Evolutionary conservation across 2,113 vertebrate species (phyloP).

Genomic region (Grus americana): DNA sequence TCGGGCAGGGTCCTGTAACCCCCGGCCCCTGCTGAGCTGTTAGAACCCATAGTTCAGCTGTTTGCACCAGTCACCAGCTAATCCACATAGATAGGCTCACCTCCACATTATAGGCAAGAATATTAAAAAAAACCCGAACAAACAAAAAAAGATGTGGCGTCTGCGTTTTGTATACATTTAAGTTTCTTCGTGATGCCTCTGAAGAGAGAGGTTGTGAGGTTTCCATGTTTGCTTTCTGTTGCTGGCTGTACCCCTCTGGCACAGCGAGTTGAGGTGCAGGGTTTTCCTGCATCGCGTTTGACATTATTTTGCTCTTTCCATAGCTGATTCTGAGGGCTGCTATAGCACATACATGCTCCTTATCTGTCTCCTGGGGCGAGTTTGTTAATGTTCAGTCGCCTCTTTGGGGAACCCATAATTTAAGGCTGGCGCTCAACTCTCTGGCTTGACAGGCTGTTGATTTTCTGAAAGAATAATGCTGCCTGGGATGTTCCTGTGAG

Average conservation of each 20-base stretch:
- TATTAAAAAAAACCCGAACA: background rate
- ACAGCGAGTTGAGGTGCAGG: fast-evolving
- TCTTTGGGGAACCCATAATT: background rate
- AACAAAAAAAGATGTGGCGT: background rate
- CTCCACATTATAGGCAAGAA: background rate
- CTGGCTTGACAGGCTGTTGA: background rate
- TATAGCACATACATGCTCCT: fast-evolving
- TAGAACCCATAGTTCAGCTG: background rate
- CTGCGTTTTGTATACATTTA: background rate
- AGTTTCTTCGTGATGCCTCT: background rate
- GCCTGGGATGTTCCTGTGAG: background rate
- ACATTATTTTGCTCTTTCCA: background rate
- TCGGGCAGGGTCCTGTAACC: background rate
- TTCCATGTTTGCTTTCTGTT: background rate
- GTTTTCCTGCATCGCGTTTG: background rate
- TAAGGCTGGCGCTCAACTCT: background rate
- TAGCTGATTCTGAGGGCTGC: background rate
- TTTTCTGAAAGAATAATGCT: background rate
- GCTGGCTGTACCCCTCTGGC: background rate
- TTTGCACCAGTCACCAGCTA: background rate
- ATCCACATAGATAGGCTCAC: background rate
- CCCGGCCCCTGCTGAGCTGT: background rate
- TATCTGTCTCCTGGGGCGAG: background rate
- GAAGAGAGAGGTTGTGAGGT: background rate
- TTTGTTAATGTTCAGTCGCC: background rate